phyloP scores from a whole-genome alignment of 2,113 vertebrate genomes.

The Puntigrus tetrazona region DNA sequence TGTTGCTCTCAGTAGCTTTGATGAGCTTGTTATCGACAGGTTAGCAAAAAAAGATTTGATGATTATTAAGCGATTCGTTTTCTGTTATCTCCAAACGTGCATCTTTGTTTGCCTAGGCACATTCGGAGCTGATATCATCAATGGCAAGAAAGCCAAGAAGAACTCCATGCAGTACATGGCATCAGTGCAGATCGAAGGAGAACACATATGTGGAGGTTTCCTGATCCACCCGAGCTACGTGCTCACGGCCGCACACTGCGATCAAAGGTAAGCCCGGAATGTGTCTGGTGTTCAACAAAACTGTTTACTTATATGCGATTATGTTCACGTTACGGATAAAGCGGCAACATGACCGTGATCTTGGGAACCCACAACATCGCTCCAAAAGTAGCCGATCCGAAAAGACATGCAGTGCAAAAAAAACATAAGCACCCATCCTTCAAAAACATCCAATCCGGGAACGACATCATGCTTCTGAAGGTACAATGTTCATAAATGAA shows the following conservation, averaged over 20 bases:
- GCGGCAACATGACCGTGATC: conserved; percentile 61
- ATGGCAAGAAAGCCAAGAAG: conserved; percentile 47
- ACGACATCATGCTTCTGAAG: conserved; percentile 77
- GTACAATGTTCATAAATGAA: conserved; percentile 50
- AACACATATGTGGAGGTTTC: conserved; percentile 55
- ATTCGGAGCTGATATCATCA: conserved; percentile 51
- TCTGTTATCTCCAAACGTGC: not conserved
- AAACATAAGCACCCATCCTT: conserved; percentile 48
- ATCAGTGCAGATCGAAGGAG: conserved; percentile 45
- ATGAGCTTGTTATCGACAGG: conserved; percentile 3
- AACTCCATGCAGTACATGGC: conserved; percentile 53
- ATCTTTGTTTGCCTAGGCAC: conserved; percentile 21
- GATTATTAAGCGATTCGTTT: not conserved
- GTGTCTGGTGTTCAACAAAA: not conserved
- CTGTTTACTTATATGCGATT: not conserved
- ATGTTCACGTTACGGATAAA: conserved; percentile 8
- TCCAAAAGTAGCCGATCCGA: conserved; percentile 6
- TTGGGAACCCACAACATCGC: conserved; percentile 69
- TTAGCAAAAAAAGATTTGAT: conserved; percentile 3
- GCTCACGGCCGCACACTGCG: conserved; percentile 68
- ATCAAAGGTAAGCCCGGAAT: conserved; percentile 24
- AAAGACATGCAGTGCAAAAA: conserved; percentile 39
- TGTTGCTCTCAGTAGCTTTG: conserved; percentile 37
- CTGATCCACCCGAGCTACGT: conserved; percentile 53
- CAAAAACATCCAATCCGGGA: rapidly evolving